Evolutionary conservation across 2,113 vertebrate genomes (phyloP).

Genomic region (Cyanoliseus patagonus): DNA sequence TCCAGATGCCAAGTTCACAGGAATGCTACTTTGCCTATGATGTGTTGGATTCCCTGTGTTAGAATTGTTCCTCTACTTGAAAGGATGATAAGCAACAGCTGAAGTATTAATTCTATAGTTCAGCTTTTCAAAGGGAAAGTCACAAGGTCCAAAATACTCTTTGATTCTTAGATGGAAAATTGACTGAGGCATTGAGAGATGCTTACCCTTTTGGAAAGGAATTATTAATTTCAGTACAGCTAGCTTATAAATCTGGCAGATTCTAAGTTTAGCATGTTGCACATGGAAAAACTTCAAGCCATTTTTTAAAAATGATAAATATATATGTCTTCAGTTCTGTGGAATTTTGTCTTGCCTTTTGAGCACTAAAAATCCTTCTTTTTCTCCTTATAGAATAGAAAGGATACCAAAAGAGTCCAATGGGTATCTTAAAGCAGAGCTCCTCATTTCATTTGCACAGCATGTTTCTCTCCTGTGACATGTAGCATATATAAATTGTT

Average conservation of each 20-base stretch:
- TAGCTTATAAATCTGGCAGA: neutral
- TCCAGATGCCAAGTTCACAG: neutral
- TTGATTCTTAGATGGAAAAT: neutral
- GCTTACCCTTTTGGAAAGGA: neutral
- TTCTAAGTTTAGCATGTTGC: neutral
- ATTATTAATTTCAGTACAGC: neutral
- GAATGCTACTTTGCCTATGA: neutral
- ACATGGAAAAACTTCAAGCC: neutral
- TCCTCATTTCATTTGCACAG: neutral
- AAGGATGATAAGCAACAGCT: neutral
- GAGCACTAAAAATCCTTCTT: neutral
- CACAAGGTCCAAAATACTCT: neutral
- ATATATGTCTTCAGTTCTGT: neutral
- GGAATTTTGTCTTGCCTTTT: neutral
- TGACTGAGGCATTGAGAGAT: neutral
- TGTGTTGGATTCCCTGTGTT: neutral
- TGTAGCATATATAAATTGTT: accelerated
- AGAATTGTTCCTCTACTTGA: neutral
- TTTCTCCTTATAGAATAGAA: neutral
- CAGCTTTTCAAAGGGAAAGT: neutral
- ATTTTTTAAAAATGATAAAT: neutral
- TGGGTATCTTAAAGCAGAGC: neutral
- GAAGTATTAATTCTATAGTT: neutral
- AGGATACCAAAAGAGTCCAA: neutral
- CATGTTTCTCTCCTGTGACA: neutral